Base-by-base conservation (phyloP, 2,888 invertebrate genomes). In the Harmothoe impar region DNA sequence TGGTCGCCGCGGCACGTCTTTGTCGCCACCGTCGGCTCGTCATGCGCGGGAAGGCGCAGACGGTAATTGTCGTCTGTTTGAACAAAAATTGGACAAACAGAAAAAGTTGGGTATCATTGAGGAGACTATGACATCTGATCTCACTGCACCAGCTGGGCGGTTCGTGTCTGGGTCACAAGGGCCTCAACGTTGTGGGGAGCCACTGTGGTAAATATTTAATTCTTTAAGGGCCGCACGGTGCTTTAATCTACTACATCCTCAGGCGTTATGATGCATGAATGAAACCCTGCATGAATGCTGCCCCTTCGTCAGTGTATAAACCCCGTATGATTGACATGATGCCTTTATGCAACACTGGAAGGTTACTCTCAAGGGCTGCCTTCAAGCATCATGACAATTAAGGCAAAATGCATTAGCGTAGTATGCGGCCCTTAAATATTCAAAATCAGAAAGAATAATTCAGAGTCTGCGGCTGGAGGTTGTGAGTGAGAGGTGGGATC, bases 61-160 rank as follows among this genome's bases (percentile, higher is more conserved):
- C 72, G 25, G 25, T 72, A 72, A 72, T 72, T 72, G 25, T 15
- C 15, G 72, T 1, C 25, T 72, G 72, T 72, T 72, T 72, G 29
- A 72, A 29, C 15, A 29, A 29, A 29, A 72, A n/a, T 7, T n/a
- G 72, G 31, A 25, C 72, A 72, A 72, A 72, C 72, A 72, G 23
- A 62, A 62, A 72, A 72, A 72, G 25, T 25, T 72, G 29, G 72
- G 31, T 72, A n/a, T 72, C 31, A 72, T 72, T n/a, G 62, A 43
- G 62, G 62, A 72, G 72, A 29, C 20, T 72, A 72, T 72, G 72
- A 72, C 17, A 72, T 72, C 31, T 29, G 72, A 72, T 72, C 72
- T 25, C 72, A 72, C 72, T 15, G 25, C 5, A 25, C 72, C 72
- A 17, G 72, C 62, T 72, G 72, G 72, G 3, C 5, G 72, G 72